Base-by-base conservation (phyloP, 2,888 invertebrate species). In the Polietes domitor region DNA sequence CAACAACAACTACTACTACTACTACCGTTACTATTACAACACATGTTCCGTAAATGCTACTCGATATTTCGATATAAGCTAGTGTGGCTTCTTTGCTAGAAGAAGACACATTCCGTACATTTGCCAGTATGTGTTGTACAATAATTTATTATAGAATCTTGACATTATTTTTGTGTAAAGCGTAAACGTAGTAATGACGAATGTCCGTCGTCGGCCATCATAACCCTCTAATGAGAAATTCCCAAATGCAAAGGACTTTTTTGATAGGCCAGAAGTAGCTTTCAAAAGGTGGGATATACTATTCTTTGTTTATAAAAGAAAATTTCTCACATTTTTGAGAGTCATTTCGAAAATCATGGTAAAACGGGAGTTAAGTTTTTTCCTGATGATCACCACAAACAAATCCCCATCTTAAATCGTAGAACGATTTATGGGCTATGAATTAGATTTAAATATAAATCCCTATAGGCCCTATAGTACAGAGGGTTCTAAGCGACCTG, bases 201-300 rank as follows among this genome's bases (percentile, higher is more conserved):
- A 63, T 32, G 37, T 37, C 37, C 37, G 37, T 37, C 37, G 65
- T 43, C 37, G 68, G 68, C 43, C 37, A 68, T 41, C 37, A 65
- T 43, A 68, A 68, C 43, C 68, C 68, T 68, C 68, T 68, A 68
- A 68, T 68, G 68, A 68, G 68, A 68, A 68, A 68, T 68, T 41
- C 24, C 43, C 43, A n/a, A 43, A 68, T 68, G 43, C 68, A 68
- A 68, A 68, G 68, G 43, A 68, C 68, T 68, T 68, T 61, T n/a
- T 15, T n/a, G n/a, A 6, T 3, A 47, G 47, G n/a, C 47, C 6
- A 47, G 47, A 47, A 47, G 12, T 47, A 47, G n/a, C 12, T 12
- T 47, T 47, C 7, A 47, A 28, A 24, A 24, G 2, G 28, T 12
- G 58, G 17, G 19, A 9, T 19, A 37, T 1, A 17, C 0, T 47